Conservation (phyloP, 2,797 vertebrate genomes). For the Acanthurus leucopareius region DNA sequence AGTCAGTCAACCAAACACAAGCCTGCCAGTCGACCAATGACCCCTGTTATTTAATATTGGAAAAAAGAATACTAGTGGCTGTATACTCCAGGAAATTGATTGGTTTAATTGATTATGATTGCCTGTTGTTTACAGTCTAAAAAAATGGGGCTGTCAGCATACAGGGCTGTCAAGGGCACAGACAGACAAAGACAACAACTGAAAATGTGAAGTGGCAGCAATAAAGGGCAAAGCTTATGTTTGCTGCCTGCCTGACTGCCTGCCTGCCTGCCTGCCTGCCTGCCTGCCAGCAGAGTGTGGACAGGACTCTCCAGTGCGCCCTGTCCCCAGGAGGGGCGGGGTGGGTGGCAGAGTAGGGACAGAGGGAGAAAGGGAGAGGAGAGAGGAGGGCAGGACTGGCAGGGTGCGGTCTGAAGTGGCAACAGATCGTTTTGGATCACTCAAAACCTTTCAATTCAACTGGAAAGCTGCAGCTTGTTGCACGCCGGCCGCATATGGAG, state of each 20-base stretch:
- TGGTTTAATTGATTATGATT: conserved; percentile 59
- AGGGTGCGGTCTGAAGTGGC: conserved; percentile 96
- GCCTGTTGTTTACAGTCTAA: conserved; percentile 46
- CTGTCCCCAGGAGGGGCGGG: conserved; percentile 81
- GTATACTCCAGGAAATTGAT: conserved; percentile 54
- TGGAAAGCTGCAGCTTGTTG: conserved; percentile 79
- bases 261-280: conserved; percentile 50
- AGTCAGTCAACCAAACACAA: conserved; percentile 32
- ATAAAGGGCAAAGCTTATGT: conserved; percentile 61
- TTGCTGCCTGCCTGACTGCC: conserved; percentile 48
- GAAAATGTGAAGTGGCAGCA: conserved; percentile 56
- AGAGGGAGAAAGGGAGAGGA: conserved; percentile 84
- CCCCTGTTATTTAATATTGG: conserved; percentile 47
- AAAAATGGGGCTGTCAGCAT: background rate
- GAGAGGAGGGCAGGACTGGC: conserved; percentile 88
- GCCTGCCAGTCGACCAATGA: conserved; percentile 42
- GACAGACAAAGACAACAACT: conserved; percentile 44
- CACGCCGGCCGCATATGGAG: conserved; percentile 62
- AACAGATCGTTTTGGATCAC: conserved; percentile 91
- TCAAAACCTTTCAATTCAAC: conserved; percentile 88
- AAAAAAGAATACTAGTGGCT: conserved; percentile 21
- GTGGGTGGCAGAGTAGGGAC: conserved; percentile 82
- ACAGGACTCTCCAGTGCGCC: conserved; percentile 77
- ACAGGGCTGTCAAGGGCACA: conserved; percentile 50
- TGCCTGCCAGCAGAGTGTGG: conserved; percentile 63